Conservation (phyloP, 2,113 vertebrate species). For the Dromaius novaehollandiae region DNA sequence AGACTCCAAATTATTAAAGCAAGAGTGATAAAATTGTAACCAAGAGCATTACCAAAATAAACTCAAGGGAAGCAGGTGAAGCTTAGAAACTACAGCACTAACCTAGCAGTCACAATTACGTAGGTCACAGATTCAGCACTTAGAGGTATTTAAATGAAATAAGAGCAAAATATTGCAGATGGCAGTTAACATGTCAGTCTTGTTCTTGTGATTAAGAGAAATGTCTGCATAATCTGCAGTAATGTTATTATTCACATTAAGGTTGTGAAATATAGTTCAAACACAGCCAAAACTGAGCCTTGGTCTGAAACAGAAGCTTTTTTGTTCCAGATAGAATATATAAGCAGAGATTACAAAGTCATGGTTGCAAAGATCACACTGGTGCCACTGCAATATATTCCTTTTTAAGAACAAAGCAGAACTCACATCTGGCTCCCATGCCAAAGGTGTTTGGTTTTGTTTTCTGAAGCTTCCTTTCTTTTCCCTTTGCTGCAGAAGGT, state of each 20-base stretch:
- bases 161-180: background rate
- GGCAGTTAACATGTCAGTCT: background rate
- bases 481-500: background rate
- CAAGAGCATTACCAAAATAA: background rate
- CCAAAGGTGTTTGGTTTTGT: background rate
- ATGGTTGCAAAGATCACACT: background rate
- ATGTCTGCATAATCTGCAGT: background rate
- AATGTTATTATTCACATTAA: background rate
- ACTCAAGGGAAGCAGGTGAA: background rate
- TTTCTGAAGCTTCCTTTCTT: background rate
- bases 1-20: background rate
- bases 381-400: fast-evolving
- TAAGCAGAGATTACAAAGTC: background rate
- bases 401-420: background rate
- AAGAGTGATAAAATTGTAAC: background rate
- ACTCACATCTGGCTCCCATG: background rate
- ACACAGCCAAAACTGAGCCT: background rate
- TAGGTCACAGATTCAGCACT: background rate
- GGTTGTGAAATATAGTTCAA: background rate
- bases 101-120: background rate
- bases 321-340: background rate
- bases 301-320: background rate
- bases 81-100: background rate
- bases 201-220: background rate
- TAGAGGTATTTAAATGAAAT: background rate